A percentile compares a stretch with the other conserved stretches of the same genome.
phyloP scores from a whole-genome alignment of 2,797 vertebrate species.

The Euthynnus affinis region DNA sequence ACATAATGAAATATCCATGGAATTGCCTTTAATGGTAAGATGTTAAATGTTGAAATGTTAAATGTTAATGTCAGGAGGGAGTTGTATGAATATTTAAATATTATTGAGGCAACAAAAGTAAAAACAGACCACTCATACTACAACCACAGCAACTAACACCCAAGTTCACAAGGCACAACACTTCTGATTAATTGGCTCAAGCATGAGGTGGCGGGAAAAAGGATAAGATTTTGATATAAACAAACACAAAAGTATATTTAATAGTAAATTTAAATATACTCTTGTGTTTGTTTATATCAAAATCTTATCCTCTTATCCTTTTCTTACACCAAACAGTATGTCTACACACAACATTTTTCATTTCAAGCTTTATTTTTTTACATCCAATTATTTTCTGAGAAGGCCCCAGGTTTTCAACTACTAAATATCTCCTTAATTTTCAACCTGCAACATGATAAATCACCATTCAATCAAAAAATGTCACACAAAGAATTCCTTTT shows the following conservation, averaged over 20 bases:
- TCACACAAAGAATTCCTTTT: too few relatives aligned
- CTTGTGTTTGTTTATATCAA: too few relatives aligned
- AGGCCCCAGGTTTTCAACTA: not conserved
- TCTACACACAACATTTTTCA: not conserved
- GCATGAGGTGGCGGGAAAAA: not conserved
- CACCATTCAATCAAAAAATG: too few relatives aligned
- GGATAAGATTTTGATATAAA: not conserved
- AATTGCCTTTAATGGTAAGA: not conserved
- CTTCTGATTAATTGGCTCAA: not conserved
- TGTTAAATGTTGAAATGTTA: not conserved
- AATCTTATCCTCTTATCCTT: too few relatives aligned
- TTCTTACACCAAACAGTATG: not conserved
- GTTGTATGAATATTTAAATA: not conserved
- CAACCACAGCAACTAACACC: not conserved
- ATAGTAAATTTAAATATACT: too few relatives aligned
- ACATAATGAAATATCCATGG: not conserved
- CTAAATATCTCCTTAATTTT: not conserved
- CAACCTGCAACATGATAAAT: not conserved
- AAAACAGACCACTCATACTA: not conserved
- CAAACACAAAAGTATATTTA: too few relatives aligned
- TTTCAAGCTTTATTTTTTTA: constrained; percentile 1
- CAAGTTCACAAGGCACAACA: not conserved
- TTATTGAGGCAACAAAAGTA: not conserved
- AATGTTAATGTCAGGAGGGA: not conserved
- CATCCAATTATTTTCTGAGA: not conserved